Evolutionary conservation across 2,797 vertebrate species (phyloP).

Genomic region (Leptatherina wallacei): DNA sequence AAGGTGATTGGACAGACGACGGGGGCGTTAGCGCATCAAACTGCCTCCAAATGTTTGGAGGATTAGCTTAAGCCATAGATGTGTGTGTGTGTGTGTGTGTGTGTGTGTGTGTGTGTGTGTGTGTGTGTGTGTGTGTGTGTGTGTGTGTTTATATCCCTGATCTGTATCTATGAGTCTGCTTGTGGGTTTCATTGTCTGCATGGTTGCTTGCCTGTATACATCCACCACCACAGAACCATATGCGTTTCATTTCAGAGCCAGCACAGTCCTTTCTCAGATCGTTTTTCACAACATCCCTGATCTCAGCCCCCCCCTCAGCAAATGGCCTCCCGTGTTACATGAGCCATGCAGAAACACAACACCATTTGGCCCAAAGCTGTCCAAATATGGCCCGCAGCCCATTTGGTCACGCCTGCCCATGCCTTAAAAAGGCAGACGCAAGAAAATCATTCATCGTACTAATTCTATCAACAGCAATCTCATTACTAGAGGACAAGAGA

Average conservation of each 20-base stretch:
- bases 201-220: conserved; percentile 16
- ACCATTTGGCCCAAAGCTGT: conserved; percentile 62
- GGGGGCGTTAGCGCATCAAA: conserved; percentile 15
- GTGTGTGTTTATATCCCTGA: conserved; percentile 18
- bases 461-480: conserved; percentile 57
- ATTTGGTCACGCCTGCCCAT: conserved; percentile 46
- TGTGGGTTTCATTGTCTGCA: conserved; percentile 33
- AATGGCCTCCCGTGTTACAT: conserved; percentile 47
- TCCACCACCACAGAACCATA: conserved; percentile 21
- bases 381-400: conserved; percentile 64
- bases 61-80: conserved; percentile 1
- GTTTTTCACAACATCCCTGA: conserved; percentile 62
- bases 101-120: conserved; percentile 4
- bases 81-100: conserved; percentile 22
- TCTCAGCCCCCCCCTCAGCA: conserved; percentile 11
- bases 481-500: conserved; percentile 43
- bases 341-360: conserved; percentile 57
- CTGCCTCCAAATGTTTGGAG: conserved; percentile 39
- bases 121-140: not conserved
- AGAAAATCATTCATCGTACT: conserved; percentile 36
- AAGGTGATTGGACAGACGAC: conserved; percentile 32
- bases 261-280: conserved; percentile 20
- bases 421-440: conserved; percentile 16
- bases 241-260: conserved; percentile 43
- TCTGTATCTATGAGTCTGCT: conserved; percentile 4